Conservation (phyloP, 2,888 invertebrate genomes). For the Euplagia quadripunctaria region DNA sequence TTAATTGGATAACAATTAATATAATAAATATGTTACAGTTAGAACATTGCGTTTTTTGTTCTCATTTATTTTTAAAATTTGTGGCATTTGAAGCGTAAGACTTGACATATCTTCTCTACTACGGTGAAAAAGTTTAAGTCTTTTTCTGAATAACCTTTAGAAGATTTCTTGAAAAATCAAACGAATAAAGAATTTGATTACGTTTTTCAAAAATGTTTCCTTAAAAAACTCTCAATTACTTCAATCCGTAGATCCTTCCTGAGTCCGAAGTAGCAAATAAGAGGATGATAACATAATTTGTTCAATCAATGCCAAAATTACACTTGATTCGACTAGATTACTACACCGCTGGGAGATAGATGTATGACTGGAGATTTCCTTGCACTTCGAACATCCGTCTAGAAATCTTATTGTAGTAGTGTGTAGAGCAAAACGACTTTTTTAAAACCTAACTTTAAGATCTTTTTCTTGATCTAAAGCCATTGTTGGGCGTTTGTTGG, state of each 20-base stretch:
- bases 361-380: not conserved
- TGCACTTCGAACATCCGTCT: not conserved
- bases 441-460: too few species aligned
- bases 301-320: conserved; percentile 11
- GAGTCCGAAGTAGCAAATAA: not conserved
- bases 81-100: not conserved
- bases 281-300: conserved; percentile 7
- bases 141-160: not conserved
- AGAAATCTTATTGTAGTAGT: too few species aligned
- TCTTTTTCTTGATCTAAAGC: too few species aligned
- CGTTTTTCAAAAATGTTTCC: not conserved
- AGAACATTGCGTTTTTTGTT: too few species aligned
- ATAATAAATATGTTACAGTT: too few species aligned
- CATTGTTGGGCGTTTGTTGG: too few species aligned
- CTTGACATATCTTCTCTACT: too few species aligned
- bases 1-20: too few species aligned
- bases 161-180: not conserved
- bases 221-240: not conserved
- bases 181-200: not conserved
- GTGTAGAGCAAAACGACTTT: too few species aligned
- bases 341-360: not conserved
- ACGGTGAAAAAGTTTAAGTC: not conserved
- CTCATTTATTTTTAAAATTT: too few species aligned
- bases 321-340: conserved; percentile 11
- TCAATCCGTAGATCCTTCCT: not conserved